Evolutionary conservation across 2,113 vertebrate species (phyloP).

Genomic region (Phodopus roborovskii): DNA sequence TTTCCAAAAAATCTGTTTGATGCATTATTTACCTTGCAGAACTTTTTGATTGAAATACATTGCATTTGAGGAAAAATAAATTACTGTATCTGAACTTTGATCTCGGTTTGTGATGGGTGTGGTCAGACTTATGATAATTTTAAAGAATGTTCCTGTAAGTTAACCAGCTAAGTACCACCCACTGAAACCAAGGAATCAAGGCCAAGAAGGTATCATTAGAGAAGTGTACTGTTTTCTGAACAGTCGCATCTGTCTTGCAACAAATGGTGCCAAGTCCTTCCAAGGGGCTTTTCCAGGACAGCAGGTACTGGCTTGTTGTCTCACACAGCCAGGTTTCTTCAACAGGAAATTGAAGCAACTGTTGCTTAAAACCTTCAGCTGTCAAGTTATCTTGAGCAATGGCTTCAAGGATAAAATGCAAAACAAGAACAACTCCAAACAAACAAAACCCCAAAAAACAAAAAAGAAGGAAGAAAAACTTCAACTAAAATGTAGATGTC

Average conservation of each 20-base stretch:
- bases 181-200: slow-evolving; percentile 4
- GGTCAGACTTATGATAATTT: background rate
- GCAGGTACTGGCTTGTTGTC: background rate
- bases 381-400: slow-evolving; percentile 1
- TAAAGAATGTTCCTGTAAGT: slow-evolving; percentile 42
- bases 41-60: background rate
- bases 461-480: background rate
- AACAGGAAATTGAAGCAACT: background rate
- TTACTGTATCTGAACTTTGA: background rate
- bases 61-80: slow-evolving; percentile 41
- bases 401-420: background rate
- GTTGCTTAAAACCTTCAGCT: background rate
- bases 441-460: background rate
- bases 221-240: background rate
- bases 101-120: background rate
- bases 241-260: background rate
- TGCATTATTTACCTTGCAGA: background rate
- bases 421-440: background rate
- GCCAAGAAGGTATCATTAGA: background rate
- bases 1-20: background rate
- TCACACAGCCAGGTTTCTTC: background rate
- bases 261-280: background rate
- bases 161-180: background rate
- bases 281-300: background rate
- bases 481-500: background rate